Evolutionary conservation across 1,140 invertebrate species (phyloP).

Genomic region (Myzus persicae): DNA sequence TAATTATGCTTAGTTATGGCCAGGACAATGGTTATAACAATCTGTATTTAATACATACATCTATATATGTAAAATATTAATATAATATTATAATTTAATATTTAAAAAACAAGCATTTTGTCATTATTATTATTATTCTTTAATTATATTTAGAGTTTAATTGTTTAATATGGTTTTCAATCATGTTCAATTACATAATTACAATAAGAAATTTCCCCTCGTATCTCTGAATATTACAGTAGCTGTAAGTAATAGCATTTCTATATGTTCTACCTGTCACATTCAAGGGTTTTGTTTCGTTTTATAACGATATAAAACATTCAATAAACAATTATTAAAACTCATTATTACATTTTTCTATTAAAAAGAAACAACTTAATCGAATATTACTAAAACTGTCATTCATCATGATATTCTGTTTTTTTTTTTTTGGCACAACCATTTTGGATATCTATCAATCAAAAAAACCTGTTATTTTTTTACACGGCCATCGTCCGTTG

Average conservation of each 20-base stretch:
- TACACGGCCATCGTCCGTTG: slow-evolving; percentile 44
- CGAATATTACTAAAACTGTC: slow-evolving; percentile 58
- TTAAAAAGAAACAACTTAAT: slow-evolving; percentile 53
- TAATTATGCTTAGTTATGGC: too few species aligned
- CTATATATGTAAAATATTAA: too few species aligned
- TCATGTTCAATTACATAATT: background rate
- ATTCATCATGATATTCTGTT: slow-evolving; percentile 56
- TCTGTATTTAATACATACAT: too few species aligned
- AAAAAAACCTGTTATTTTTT: slow-evolving; percentile 57
- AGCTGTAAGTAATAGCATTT: background rate
- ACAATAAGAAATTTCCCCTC: background rate
- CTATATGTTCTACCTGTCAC: background rate
- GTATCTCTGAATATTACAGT: background rate
- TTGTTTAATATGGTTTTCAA: too few species aligned
- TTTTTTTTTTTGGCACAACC: slow-evolving; percentile 46
- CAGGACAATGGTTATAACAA: too few species aligned
- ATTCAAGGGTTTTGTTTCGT: background rate
- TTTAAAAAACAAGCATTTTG: too few species aligned
- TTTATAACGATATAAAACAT: slow-evolving; percentile 24
- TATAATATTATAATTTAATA: too few species aligned
- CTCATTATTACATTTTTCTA: slow-evolving; percentile 28
- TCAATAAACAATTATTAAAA: slow-evolving; percentile 37
- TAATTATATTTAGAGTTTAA: too few species aligned
- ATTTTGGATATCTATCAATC: slow-evolving; percentile 58
- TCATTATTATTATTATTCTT: too few species aligned